Evolutionary conservation across 1,140 invertebrate species (phyloP).

Genomic region (Adoxophyes honmai): DNA sequence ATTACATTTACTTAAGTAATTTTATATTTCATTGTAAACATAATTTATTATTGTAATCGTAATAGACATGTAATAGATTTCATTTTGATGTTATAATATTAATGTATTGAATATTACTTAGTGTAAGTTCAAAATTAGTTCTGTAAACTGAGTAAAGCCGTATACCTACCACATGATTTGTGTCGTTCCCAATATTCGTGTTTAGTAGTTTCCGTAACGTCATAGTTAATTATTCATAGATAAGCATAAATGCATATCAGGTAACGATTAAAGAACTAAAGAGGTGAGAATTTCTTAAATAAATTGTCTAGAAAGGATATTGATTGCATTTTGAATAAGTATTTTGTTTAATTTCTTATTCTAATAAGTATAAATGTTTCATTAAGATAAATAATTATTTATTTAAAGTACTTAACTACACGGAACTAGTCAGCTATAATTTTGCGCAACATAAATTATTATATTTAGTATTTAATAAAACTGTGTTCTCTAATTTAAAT

Average conservation of each 20-base stretch:
- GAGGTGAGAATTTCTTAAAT: conserved; percentile 32
- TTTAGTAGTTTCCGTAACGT: conserved; percentile 57
- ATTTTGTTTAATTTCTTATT: conserved; percentile 59
- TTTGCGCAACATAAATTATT: conserved; percentile 73
- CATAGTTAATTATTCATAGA: conserved; percentile 69
- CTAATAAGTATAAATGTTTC: conserved; percentile 69
- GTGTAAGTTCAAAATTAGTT: conserved; percentile 70
- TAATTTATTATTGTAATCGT: conserved; percentile 71
- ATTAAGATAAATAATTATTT: conserved; percentile 71
- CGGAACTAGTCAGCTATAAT: conserved; percentile 77
- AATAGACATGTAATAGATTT: conserved; percentile 70
- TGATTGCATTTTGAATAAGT: conserved; percentile 68
- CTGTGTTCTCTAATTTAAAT: conserved; percentile 73
- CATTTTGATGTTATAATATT: conserved; percentile 67
- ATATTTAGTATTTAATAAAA: conserved; percentile 65
- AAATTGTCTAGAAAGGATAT: conserved; percentile 35
- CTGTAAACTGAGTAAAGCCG: conserved; percentile 42
- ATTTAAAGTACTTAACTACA: conserved; percentile 78
- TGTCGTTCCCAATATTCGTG: conserved; percentile 44
- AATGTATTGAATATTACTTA: conserved; percentile 59
- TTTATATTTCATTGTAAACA: conserved; percentile 59
- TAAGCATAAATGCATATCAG: conserved; percentile 52
- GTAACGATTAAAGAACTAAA: conserved; percentile 22
- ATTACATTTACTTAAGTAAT: conserved; percentile 70
- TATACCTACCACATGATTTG: conserved; percentile 45